Evolutionary conservation across 2,888 invertebrate species (phyloP).

Genomic region (Lithophane semibrunnea): DNA sequence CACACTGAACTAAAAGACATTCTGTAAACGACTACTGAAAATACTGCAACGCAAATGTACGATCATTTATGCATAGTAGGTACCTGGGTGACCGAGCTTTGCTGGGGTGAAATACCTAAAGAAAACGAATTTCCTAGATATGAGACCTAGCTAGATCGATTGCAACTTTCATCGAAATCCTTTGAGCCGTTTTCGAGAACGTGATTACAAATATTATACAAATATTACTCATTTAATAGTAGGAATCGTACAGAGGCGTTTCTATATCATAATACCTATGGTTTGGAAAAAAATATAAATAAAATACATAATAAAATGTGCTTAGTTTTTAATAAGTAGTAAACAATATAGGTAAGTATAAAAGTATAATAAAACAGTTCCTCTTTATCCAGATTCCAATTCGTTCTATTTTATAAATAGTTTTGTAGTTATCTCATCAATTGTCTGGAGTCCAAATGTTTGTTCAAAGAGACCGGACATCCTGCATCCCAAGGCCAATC

Average conservation of each 20-base stretch:
- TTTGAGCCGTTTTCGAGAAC: too few species aligned
- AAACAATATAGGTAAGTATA: slow-evolving; percentile 45
- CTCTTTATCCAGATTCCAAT: slow-evolving; percentile 21
- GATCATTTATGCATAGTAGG: too few species aligned
- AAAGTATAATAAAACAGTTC: slow-evolving; percentile 33
- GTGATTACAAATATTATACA: too few species aligned
- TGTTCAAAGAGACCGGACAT: slow-evolving; percentile 72
- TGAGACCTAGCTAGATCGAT: too few species aligned
- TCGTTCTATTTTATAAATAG: slow-evolving; percentile 11
- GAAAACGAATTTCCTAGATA: too few species aligned
- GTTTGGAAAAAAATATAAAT: not conserved
- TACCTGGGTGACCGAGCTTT: too few species aligned
- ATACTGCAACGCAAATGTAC: not conserved
- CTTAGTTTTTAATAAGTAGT: slow-evolving; percentile 42
- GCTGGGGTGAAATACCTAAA: too few species aligned
- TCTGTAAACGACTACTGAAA: too few species aligned
- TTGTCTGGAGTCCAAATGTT: slow-evolving; percentile 56
- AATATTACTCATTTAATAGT: too few species aligned
- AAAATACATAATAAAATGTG: slow-evolving; percentile 27
- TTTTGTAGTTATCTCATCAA: slow-evolving; percentile 26
- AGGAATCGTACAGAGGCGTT: not conserved
- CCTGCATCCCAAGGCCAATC: slow-evolving; percentile 77
- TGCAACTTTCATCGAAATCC: too few species aligned
- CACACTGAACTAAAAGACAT: not conserved
- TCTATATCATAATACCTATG: not conserved